Evolutionary conservation across 2,113 vertebrate genomes (phyloP).

Genomic region (Amazona vittata): DNA sequence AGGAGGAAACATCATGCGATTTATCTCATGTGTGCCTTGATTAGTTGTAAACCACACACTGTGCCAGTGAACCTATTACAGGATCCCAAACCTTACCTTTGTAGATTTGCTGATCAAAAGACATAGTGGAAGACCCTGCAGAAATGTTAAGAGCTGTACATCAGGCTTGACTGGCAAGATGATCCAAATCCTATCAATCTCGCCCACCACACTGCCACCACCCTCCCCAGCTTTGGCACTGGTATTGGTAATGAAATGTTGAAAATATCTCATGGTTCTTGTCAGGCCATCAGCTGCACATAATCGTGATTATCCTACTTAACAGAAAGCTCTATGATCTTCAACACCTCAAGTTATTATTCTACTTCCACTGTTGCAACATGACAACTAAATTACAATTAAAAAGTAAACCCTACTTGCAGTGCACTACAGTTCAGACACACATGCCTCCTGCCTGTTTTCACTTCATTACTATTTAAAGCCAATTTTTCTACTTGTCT

Average conservation of each 20-base stretch:
- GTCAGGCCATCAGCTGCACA: not conserved
- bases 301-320: not conserved
- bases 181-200: not conserved
- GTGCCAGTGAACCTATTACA: not conserved
- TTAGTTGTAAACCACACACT: rapidly evolving
- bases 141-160: not conserved
- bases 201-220: too few species aligned
- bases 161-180: not conserved
- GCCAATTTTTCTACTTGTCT: not conserved
- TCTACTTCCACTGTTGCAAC: not conserved
- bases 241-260: not conserved
- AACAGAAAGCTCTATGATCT: not conserved
- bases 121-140: not conserved
- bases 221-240: not conserved
- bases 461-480: not conserved
- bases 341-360: not conserved
- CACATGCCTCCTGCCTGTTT: rapidly evolving
- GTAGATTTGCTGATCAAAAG: not conserved
- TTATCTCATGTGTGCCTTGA: not conserved
- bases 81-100: not conserved
- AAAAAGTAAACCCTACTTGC: not conserved
- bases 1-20: not conserved
- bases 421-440: not conserved
- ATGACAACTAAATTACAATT: not conserved
- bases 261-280: not conserved